Base-by-base conservation (phyloP, 64 coral and sea anemone species). In the Platygyra sinensis region DNA sequence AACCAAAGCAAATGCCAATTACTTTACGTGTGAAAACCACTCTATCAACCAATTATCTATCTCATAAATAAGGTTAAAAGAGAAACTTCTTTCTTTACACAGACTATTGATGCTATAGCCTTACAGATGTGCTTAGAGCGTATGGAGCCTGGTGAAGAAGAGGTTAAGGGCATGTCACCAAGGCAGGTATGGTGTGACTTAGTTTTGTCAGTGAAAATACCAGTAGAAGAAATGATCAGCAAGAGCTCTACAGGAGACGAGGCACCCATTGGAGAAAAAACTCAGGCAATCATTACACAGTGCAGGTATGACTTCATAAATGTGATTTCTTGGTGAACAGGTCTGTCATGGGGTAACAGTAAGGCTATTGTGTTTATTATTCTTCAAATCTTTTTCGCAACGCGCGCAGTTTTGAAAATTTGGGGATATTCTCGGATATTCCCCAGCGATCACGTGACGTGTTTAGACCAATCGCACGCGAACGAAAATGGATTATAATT, bases 41-140 rank as follows among this genome's bases (percentile, higher is more conserved):
- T 46, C 39, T 46, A 46, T 46, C 39, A 5, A 46, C 39, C 54
- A 57, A 13, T 2, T 14, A 57, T 2, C 10, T 57, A 57, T 57
- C 9, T 11, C 54, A 13, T 33, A 77, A 19, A 50, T 50, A 52
- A 71, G 17, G 19, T 10, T 0, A 5, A 3, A 49, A 46, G 30
- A 72, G 2, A 5, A 27, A 27, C 22, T 63, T 60, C 13, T 28
- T 60, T 72, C 11, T 22, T 62, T 46, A 46, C 42, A 46, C 42
- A 94, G 93, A 78, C 69, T 10, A 63, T 94, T 14, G 93, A 94
- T 86, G 88, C 86, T 24, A 76, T 74, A 20, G 88, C 87, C 36
- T 71, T 94, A 72, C 67, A 76, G 49, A 54, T 86, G 24, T 90
- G 80, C 39, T 74, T 94, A 30, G 74, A 86, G n/a, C 59, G 78